A percentile compares a stretch with the other conserved stretches of the same genome.
These are phyloP conservation scores for Cephus sareptanus DNA, from an alignment of 2,888 invertebrate species.

Conservation along the genomic window DNA sequence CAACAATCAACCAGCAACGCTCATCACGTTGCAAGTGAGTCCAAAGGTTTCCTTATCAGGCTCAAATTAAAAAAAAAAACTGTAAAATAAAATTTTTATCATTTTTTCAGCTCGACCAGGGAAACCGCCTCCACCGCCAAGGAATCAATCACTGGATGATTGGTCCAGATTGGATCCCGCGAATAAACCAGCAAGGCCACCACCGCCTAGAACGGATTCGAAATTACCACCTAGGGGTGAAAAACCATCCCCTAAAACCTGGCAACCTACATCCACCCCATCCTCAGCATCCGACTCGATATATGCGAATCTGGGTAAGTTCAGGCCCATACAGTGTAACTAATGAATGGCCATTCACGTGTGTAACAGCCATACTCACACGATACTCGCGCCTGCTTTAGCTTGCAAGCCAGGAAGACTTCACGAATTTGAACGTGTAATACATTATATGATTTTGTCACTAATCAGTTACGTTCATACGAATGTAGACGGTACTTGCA, in stretches of 20 bases:
- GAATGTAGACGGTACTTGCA: background rate
- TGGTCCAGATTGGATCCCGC: conserved; percentile 66
- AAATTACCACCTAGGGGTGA: conserved; percentile 60
- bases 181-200: conserved; percentile 76
- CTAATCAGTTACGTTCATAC: background rate
- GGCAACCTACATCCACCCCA: conserved; percentile 38
- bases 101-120: conserved; percentile 66
- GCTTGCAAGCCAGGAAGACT: conserved; percentile 36
- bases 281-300: conserved; percentile 64
- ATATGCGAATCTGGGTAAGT: conserved; percentile 84
- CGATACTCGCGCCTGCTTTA: conserved; percentile 51
- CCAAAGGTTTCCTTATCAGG: background rate
- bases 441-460: background rate
- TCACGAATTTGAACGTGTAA: conserved; percentile 3
- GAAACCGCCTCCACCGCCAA: conserved; percentile 83
- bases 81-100: background rate
- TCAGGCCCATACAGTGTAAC: conserved; percentile 65
- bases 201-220: conserved; percentile 70
- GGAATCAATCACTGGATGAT: conserved; percentile 69
- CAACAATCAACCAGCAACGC: conserved; percentile 33
- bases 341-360: conserved; percentile 45
- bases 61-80: background rate
- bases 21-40: conserved; percentile 45
- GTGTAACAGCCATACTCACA: conserved; percentile 53
- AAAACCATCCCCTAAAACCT: conserved; percentile 34